Percentiles rank a stretch among this genome's conserved stretches.
phyloP scores from a whole-genome alignment of 2,888 invertebrate genomes.

The Heteromurus nitidus region DNA sequence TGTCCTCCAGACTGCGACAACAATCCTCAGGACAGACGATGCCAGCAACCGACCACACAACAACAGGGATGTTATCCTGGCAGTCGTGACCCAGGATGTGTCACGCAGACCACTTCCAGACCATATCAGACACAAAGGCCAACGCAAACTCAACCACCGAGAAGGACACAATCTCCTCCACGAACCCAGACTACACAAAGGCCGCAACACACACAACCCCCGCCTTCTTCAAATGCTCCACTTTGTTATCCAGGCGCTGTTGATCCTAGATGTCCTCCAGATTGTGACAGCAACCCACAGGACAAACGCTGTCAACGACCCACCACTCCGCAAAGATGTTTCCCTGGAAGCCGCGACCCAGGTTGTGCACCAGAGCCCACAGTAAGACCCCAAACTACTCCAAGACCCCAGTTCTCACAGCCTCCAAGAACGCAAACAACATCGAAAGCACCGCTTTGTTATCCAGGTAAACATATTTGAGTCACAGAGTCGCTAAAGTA shows the following conservation, averaged over 20 bases:
- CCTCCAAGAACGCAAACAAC: constrained; percentile 41
- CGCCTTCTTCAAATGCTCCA: constrained; percentile 10
- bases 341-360: constrained; percentile 28
- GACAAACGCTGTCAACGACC: constrained; percentile 1
- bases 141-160: constrained; percentile 26
- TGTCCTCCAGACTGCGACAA: constrained; percentile 26
- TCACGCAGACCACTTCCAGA: constrained; percentile 9
- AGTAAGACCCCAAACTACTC: background rate
- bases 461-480: constrained; percentile 52
- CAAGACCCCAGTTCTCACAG: background rate
- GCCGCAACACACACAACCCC: constrained; percentile 33
- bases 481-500: background rate
- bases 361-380: constrained; percentile 19
- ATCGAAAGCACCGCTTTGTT: constrained; percentile 74
- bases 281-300: constrained; percentile 15
- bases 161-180: background rate
- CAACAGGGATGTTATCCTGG: constrained; percentile 29
- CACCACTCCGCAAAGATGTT: constrained; percentile 12
- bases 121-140: constrained; percentile 35
- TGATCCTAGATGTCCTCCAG: constrained; percentile 18
- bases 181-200: constrained; percentile 73
- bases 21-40: constrained; percentile 10
- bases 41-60: background rate
- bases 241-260: constrained; percentile 18
- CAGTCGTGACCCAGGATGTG: constrained; percentile 17